Evolutionary conservation across 64 coral and sea anemone genomes (phyloP).

Genomic region (Orbicella faveolata): DNA sequence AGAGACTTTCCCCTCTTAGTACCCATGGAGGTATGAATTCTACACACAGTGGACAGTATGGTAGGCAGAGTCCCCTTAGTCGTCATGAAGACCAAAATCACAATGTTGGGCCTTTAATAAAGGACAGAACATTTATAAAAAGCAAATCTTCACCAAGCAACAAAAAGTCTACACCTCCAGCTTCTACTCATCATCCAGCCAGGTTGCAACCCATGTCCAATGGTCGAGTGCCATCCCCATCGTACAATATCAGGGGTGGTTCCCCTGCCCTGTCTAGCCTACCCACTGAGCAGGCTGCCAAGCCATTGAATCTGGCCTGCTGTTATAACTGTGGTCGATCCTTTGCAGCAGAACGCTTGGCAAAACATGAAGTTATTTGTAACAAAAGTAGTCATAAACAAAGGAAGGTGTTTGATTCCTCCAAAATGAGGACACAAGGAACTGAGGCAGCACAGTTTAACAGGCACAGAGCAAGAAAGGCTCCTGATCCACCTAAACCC

Average conservation of each 20-base stretch:
- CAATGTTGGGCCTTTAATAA: not conserved
- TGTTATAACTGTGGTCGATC: conserved; percentile 92
- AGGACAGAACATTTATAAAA: conserved; percentile 39
- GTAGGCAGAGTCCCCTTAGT: not conserved
- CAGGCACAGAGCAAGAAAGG: conserved; percentile 57
- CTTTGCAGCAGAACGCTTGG: conserved; percentile 78
- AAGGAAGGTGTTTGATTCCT: conserved; percentile 86
- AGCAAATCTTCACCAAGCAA: conserved; percentile 13
- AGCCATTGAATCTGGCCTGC: conserved; percentile 40
- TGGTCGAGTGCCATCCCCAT: not conserved
- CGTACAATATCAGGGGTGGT: not conserved
- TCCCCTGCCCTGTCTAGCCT: not conserved
- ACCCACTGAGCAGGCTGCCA: not conserved
- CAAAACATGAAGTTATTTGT: conserved; percentile 82
- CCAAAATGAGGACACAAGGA: conserved; percentile 81
- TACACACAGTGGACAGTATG: conserved; percentile 1
- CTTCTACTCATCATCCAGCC: conserved; percentile 22
- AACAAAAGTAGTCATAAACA: conserved; percentile 61
- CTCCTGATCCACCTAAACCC: conserved; percentile 55
- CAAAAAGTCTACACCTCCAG: conserved; percentile 15
- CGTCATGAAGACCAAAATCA: conserved; percentile 5
- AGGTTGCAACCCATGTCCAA: conserved; percentile 48
- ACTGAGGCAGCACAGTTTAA: conserved; percentile 78
- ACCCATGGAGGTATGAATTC: conserved; percentile 9
- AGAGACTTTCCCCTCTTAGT: conserved; percentile 16